Evolutionary conservation across 2,797 vertebrate species (phyloP).

Genomic region (Poecile montanus): DNA sequence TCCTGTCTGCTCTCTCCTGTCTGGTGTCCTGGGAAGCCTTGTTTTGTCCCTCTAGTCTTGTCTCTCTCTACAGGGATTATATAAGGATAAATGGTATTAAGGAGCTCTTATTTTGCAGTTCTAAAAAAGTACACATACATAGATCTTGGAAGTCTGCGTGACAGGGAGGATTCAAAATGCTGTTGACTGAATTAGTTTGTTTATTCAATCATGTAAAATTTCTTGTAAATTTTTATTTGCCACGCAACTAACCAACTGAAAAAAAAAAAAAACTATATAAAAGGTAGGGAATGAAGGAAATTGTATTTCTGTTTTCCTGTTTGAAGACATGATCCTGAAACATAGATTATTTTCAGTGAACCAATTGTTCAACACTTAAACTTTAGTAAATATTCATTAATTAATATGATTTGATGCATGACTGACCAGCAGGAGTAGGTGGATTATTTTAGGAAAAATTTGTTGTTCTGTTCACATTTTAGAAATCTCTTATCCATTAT

Average conservation of each 20-base stretch:
- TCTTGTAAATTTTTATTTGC: not conserved
- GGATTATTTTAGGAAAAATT: not conserved
- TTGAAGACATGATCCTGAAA: not conserved
- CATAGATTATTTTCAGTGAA: not conserved
- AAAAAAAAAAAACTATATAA: not conserved
- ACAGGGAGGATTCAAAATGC: not conserved
- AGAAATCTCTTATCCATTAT: not conserved
- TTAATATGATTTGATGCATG: not conserved
- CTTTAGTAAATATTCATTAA: not conserved
- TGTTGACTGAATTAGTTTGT: not conserved
- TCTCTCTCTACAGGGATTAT: not conserved
- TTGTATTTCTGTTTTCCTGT: not conserved
- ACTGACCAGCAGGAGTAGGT: not conserved
- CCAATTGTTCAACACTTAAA: not conserved
- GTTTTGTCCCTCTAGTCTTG: not conserved
- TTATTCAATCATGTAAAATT: not conserved
- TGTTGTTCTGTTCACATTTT: not conserved
- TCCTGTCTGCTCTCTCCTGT: not conserved
- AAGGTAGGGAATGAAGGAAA: not conserved
- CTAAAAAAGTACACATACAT: rapidly evolving
- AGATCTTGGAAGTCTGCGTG: not conserved
- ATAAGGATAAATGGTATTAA: not conserved
- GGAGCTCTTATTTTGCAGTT: not conserved
- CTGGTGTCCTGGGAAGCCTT: not conserved
- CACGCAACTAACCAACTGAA: not conserved